phyloP scores from a whole-genome alignment of 2,888 invertebrate genomes.

The Syritta pipiens region DNA sequence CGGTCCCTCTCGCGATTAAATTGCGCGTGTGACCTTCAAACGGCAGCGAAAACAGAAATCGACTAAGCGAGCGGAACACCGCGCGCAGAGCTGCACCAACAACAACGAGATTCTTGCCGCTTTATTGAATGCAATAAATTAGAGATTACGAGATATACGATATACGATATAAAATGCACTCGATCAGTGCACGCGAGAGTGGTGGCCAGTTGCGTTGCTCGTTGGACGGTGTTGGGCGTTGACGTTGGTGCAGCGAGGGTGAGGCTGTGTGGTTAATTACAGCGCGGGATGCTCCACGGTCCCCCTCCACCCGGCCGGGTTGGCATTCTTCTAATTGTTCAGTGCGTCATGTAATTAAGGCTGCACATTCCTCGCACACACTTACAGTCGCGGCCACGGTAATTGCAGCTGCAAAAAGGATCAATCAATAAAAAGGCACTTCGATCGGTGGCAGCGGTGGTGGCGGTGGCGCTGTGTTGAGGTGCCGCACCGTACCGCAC shows the following conservation, averaged over 20 bases:
- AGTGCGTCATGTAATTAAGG: constrained; percentile 67
- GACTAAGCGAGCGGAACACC: not conserved
- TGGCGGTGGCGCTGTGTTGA: constrained; percentile 2
- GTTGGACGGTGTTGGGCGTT: not conserved
- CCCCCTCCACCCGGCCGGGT: not conserved
- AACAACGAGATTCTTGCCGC: constrained; percentile 62
- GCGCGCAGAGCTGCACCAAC: constrained; percentile 27
- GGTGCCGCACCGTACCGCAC: not conserved
- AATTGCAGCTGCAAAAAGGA: constrained; percentile 68
- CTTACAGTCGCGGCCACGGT: constrained; percentile 7
- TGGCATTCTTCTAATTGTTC: constrained; percentile 61
- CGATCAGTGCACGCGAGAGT: constrained; percentile 64
- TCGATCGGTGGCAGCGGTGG: constrained; percentile 54
- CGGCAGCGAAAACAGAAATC: constrained; percentile 43
- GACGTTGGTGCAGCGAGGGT: not conserved
- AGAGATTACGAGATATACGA: constrained; percentile 67
- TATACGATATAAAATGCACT: constrained; percentile 64
- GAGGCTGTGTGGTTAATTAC: constrained; percentile 28
- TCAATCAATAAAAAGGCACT: constrained; percentile 68
- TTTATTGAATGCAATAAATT: constrained; percentile 69
- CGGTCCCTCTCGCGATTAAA: constrained; percentile 53
- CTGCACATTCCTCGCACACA: not conserved
- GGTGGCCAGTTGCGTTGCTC: constrained; percentile 47
- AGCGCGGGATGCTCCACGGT: constrained; percentile 30
- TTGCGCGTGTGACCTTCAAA: constrained; percentile 69